phyloP scores from a whole-genome alignment of 2,113 vertebrate species.

The Cephalophus harveyi region DNA sequence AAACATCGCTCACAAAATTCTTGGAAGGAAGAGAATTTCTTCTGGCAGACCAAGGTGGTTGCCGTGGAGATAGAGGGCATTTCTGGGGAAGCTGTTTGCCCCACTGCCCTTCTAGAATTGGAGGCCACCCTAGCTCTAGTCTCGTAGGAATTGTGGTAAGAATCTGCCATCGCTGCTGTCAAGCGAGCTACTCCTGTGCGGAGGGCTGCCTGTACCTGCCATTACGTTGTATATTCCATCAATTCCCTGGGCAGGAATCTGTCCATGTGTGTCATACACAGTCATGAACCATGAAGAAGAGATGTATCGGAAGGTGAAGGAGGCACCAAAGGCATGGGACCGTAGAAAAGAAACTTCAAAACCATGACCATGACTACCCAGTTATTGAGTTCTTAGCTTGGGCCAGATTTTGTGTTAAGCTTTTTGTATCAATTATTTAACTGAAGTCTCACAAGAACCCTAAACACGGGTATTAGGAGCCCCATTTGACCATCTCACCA shows the following conservation, averaged over 20 bases:
- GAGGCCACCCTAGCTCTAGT: background rate
- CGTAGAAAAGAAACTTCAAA: background rate
- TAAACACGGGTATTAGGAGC: background rate
- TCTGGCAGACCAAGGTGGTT: background rate
- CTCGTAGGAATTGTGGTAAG: background rate
- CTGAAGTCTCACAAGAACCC: background rate
- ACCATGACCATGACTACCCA: background rate
- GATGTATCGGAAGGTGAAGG: background rate
- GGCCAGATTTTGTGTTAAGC: background rate
- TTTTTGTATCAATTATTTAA: background rate
- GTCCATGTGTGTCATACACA: background rate
- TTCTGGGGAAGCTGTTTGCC: background rate
- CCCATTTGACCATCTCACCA: background rate
- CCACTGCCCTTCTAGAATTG: background rate
- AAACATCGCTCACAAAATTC: background rate
- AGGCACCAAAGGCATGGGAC: background rate
- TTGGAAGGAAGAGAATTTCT: slow-evolving; percentile 5
- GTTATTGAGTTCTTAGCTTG: background rate
- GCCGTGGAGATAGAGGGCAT: background rate
- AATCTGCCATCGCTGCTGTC: background rate
- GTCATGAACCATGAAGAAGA: background rate
- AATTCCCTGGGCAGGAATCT: background rate
- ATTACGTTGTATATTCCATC: too few species aligned
- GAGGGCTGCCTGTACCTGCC: background rate
- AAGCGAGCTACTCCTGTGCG: background rate